Base-by-base conservation (phyloP, 2,797 vertebrate species). In the Danio choprae region DNA sequence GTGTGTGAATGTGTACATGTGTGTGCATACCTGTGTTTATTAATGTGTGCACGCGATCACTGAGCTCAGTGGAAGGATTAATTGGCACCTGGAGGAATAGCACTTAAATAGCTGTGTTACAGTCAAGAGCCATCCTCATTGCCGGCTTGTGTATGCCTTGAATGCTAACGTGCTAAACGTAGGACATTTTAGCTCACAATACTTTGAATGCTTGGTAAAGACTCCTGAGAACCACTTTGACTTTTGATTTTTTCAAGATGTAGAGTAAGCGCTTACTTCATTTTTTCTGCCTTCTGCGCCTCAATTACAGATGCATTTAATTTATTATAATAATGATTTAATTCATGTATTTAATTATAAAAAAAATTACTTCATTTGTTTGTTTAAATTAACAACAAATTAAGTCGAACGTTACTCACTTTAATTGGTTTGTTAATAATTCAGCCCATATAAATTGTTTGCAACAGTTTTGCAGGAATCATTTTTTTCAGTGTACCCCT, bases 71-170 rank as follows among this genome's bases (percentile, higher is more conserved):
- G 85, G 85, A 85, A 88, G 89, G 88, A 90, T 91, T 90, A 92
- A 93, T 93, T 93, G 88, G 87, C 82, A 91, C 92, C 91, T 91
- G 83, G 88, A 93, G 93, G 92, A 93, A 92, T 90, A 91, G 80
- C 74, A 46, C 77, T 84, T 84, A 87, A 80, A 86, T 83, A 90
- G 89, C 86, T 87, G 87, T 88, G 85, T 85, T 83, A 81, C 83
- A 87, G 86, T 80, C 84, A 85, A 13, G 81, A 82, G 81, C 71
- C 87, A 83, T 85, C 62, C 81, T 87, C 88, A 81, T 82, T 83
- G 85, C 88, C 56, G 72, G 64, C 22, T 6, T 29, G 65, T 20
- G 62, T 53, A 62, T 79, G 58, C 43, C 44, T n/a, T 63, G 58
- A 75, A 48, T 74, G 29, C 36, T 43, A 29, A 70, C 29, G 29